A percentile compares a stretch with the other conserved stretches of the same genome.
phyloP scores from a whole-genome alignment of 2,888 invertebrate genomes.

The Branchipolynoe longqiensis region DNA sequence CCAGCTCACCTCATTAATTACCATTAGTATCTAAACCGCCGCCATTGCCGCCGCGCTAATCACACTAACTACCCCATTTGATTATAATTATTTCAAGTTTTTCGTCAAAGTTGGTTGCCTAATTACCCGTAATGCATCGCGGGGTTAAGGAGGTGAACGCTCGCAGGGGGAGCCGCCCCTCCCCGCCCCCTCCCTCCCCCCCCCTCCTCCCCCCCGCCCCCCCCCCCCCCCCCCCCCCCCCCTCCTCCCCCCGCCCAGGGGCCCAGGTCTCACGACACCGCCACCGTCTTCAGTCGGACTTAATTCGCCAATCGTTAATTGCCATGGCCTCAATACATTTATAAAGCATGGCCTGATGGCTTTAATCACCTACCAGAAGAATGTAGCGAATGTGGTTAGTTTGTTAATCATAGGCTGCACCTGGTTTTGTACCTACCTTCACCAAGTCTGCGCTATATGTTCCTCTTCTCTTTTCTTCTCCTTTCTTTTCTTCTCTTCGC shows the following conservation, averaged over 20 bases:
- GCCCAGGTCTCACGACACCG: constrained; percentile 21
- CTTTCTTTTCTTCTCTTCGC: no score
- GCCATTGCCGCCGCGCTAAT: neutral
- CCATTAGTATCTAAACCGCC: constrained; percentile 27
- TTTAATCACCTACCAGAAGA: constrained; percentile 31
- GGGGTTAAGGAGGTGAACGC: neutral
- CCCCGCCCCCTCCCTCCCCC: neutral
- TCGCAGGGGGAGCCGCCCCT: neutral
- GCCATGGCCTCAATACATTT: constrained; percentile 45
- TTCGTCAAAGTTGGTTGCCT: constrained; percentile 48
- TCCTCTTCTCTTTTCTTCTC: no score
- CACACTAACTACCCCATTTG: constrained; percentile 41
- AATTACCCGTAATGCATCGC: constrained; percentile 49
- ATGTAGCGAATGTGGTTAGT: no score
- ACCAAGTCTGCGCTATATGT: no score
- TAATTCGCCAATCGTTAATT: constrained; percentile 52
- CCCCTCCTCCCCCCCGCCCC: neutral
- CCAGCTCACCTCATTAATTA: constrained; percentile 50
- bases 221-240: neutral
- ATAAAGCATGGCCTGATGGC: constrained; percentile 29
- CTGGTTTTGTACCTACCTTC: no score
- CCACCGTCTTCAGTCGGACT: constrained; percentile 16
- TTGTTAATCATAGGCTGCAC: no score
- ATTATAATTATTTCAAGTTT: constrained; percentile 57
- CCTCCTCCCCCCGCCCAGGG: no score